Percentiles rank a stretch among this genome's conserved stretches.
Conservation (phyloP, 2,113 vertebrate species). For the western clawed frog (Xenopus tropicalis) region DNA sequence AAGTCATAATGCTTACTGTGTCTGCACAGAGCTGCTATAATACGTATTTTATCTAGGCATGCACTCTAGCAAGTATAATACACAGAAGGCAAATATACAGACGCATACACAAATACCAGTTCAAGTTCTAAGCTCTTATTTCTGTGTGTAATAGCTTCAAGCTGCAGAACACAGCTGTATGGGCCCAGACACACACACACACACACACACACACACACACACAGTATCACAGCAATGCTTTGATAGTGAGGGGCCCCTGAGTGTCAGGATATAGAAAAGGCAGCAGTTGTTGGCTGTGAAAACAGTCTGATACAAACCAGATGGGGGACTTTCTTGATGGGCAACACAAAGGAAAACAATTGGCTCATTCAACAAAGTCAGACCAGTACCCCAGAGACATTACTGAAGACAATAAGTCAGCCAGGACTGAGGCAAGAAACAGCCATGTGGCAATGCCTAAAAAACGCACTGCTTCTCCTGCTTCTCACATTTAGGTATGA, state of each 20-base stretch:
- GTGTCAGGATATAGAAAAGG: constrained; percentile 79
- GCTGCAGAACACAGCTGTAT: constrained; percentile 70
- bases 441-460: constrained; percentile 62
- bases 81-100: neutral
- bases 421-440: constrained; percentile 66
- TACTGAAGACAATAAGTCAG: constrained; percentile 71
- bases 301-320: constrained; percentile 86
- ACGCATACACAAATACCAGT: constrained; percentile 34
- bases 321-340: constrained; percentile 75
- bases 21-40: no score
- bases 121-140: constrained; percentile 65
- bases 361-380: constrained; percentile 77
- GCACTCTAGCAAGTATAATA: neutral
- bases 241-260: constrained; percentile 73
- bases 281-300: constrained; percentile 82
- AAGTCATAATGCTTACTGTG: no score
- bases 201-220: constrained; percentile 66
- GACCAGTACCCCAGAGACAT: constrained; percentile 66
- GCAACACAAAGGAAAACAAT: constrained; percentile 81
- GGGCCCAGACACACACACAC: constrained; percentile 65
- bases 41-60: no score
- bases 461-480: constrained; percentile 63
- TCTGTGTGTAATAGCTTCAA: constrained; percentile 71
- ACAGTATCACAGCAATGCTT: constrained; percentile 69
- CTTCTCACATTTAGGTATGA: constrained; percentile 57